Conservation (phyloP, 2,888 invertebrate genomes). For the Philaethria dido region DNA sequence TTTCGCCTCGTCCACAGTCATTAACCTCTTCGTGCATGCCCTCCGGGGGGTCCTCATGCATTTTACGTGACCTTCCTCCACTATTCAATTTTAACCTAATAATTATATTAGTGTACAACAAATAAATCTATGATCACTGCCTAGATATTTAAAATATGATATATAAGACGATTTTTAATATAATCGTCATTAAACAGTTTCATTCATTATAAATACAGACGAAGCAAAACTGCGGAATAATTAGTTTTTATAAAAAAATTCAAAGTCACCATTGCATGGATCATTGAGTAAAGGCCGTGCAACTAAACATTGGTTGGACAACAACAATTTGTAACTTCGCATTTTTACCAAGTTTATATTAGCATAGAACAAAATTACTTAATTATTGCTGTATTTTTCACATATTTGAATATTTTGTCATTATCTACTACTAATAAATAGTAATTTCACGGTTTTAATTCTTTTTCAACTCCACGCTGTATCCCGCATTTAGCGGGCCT, state of each 20-base stretch:
- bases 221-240: constrained; percentile 10
- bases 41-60: too few species aligned
- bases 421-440: too few species aligned
- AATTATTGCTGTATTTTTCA: neutral
- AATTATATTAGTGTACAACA: too few species aligned
- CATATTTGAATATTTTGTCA: neutral
- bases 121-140: too few species aligned
- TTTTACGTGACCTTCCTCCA: too few species aligned
- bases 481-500: too few species aligned
- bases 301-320: neutral
- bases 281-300: constrained; percentile 10
- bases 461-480: too few species aligned
- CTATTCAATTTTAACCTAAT: too few species aligned
- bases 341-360: neutral
- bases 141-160: neutral
- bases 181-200: neutral
- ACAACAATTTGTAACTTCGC: neutral
- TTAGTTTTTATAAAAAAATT: constrained; percentile 16
- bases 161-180: neutral
- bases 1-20: too few species aligned
- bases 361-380: neutral
- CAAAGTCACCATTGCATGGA: constrained; percentile 23
- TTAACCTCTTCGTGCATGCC: too few species aligned
- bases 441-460: too few species aligned
- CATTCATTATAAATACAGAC: neutral